Evolutionary conservation across 2,113 vertebrate genomes (phyloP), one percentile per base, ranked within the genome.

Genomic region (Willisornis vidua): DNA sequence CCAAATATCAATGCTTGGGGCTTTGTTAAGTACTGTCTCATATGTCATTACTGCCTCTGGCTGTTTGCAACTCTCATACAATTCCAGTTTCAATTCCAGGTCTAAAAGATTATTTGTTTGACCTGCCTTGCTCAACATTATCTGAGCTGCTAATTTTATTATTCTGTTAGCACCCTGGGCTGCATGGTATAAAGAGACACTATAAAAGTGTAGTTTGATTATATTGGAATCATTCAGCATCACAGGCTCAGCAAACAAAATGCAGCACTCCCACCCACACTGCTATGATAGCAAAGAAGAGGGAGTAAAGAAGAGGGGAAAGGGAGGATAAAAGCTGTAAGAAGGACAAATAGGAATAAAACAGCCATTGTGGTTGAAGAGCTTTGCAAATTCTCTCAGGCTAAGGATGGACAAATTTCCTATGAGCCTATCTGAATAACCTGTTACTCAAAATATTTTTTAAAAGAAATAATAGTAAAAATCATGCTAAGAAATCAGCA

Each of bases 71-170:
- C 74, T 92, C 85, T 85, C 85, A 83, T 89, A 93, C 57, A 29
- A 68, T 95, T 93, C 79, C 85, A 43, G 41, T 94, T 95, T 95
- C 90, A 95, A 46, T 94, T 96, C 62, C 75, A 74, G 63, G 58
- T 71, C 65, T 77, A 89, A 93, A 90, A 72, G 70, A 94, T 92
- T 94, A 93, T 96, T 97, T 95, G 89, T 95, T 97, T 97, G 97
- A 97, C 96, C 97, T 97, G 77, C 90, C 92, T 89, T 94, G 94
- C 92, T 97, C 31, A 0, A 96, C 97, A 95, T 98, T 98, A 97
- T 96, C 96, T 97, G 96, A 98, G 96, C 96, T 97, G 96, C 96
- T 97, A 98, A 94, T 97, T 98, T 97, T 97, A 97, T 98, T 98
- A 97, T 97, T 98, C 97, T 95, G 94, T 97, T 98, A 98, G 96